phyloP scores from a whole-genome alignment of 2,888 invertebrate species.

The Camptogramma bilineatum region DNA sequence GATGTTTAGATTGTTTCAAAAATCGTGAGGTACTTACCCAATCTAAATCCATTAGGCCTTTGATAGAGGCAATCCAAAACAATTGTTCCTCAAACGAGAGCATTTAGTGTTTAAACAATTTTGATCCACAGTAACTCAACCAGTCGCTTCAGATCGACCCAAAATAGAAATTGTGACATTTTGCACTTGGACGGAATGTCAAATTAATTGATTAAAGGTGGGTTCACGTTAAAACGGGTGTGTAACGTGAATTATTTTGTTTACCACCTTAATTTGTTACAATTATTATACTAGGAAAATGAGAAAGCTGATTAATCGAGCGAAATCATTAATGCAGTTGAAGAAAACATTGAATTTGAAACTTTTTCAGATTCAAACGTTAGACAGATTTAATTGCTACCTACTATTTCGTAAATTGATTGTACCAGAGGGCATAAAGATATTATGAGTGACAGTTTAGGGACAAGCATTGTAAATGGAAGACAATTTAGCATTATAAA shows the following conservation, averaged over 20 bases:
- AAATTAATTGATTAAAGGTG: too few species aligned
- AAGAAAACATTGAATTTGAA: background rate
- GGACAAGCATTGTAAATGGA: slow-evolving; percentile 7
- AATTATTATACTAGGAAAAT: too few species aligned
- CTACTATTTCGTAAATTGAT: slow-evolving; percentile 14
- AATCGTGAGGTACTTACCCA: slow-evolving; percentile 55
- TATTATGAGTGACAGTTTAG: slow-evolving; percentile 17
- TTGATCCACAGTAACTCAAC: slow-evolving; percentile 22
- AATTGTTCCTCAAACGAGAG: slow-evolving; percentile 53
- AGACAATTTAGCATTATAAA: background rate
- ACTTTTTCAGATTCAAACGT: background rate
- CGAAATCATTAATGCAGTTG: too few species aligned
- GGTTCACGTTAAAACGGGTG: too few species aligned
- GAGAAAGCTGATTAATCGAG: too few species aligned
- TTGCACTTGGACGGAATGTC: too few species aligned
- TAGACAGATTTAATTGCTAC: slow-evolving; percentile 8
- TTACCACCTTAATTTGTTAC: too few species aligned
- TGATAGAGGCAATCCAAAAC: slow-evolving; percentile 56
- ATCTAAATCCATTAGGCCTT: slow-evolving; percentile 52
- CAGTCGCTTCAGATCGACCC: background rate
- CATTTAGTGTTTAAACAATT: slow-evolving; percentile 47
- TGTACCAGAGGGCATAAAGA: slow-evolving; percentile 5
- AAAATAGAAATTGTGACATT: too few species aligned
- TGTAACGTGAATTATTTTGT: too few species aligned
- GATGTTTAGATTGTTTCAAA: slow-evolving; percentile 26